These are phyloP conservation scores for Lagopus muta DNA, from an alignment of 2,113 vertebrate genomes.

Conservation along the genomic window DNA sequence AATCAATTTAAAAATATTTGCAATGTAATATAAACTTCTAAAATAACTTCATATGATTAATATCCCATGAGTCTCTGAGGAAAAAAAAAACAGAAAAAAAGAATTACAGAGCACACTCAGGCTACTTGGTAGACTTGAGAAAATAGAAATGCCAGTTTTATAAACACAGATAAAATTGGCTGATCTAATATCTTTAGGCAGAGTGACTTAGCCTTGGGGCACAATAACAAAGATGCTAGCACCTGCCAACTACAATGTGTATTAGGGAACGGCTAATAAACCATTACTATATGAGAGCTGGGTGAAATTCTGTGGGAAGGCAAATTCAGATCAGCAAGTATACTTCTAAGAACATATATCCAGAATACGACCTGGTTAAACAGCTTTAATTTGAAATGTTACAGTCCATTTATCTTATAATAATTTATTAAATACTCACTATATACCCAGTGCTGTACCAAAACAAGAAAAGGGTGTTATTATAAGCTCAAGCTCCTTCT, in stretches of 20 bases:
- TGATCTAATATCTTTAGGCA: constrained; percentile 42
- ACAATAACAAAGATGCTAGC: constrained; percentile 23
- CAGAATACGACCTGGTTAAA: not conserved
- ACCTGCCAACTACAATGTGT: constrained; percentile 15
- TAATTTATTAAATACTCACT: not conserved
- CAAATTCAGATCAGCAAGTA: constrained; percentile 3
- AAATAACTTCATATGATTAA: constrained; percentile 28
- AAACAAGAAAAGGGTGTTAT: not conserved
- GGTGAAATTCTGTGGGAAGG: constrained; percentile 2
- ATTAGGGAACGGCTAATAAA: constrained; percentile 37
- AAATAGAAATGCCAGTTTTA: constrained; percentile 42
- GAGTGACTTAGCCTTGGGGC: constrained; percentile 45
- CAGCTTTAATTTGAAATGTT: not conserved
- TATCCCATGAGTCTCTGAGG: not conserved
- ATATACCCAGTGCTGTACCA: not conserved
- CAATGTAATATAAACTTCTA: not conserved
- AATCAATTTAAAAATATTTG: constrained; percentile 14
- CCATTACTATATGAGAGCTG: not conserved
- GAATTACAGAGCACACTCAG: not conserved
- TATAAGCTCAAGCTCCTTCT: not conserved
- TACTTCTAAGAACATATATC: not conserved
- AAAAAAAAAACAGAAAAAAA: not conserved
- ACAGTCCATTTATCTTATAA: not conserved
- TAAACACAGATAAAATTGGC: constrained; percentile 39
- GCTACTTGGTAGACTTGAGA: not conserved